Conservation (phyloP, 2,888 invertebrate genomes). For the Crematogaster levior region DNA sequence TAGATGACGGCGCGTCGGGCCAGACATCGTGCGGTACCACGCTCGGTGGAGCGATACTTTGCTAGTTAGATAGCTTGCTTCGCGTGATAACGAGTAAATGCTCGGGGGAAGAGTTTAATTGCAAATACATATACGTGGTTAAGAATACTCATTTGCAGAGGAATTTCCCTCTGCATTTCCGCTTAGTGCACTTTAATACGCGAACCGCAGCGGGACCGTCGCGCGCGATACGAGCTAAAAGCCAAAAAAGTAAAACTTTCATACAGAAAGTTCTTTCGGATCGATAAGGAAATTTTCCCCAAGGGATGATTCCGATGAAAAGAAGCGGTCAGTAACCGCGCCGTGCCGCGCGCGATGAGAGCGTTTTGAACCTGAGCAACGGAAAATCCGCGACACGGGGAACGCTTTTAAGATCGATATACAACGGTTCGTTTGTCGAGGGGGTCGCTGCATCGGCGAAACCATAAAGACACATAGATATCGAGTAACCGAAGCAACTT, state of each 20-base stretch:
- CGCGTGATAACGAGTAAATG: slow-evolving; percentile 41
- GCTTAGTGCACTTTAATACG: neutral
- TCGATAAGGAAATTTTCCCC: neutral
- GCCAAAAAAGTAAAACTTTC: neutral
- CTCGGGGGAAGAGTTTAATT: slow-evolving; percentile 44
- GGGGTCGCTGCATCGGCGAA: neutral
- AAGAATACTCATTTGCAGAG: slow-evolving; percentile 30
- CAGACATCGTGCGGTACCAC: slow-evolving; percentile 22
- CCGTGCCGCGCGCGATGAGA: neutral
- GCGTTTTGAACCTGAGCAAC: neutral
- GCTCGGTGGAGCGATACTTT: neutral
- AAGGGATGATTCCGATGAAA: neutral
- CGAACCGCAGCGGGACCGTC: slow-evolving; percentile 4
- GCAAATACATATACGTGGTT: neutral
- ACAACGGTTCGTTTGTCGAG: neutral
- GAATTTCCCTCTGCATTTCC: neutral
- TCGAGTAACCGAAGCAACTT: no score
- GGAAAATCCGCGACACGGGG: neutral
- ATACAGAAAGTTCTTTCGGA: neutral
- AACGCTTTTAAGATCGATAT: slow-evolving; percentile 7
- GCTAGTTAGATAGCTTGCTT: slow-evolving; percentile 8
- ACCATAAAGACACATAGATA: neutral
- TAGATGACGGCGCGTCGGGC: slow-evolving; percentile 26
- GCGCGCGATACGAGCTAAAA: slow-evolving; percentile 15
- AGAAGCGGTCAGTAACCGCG: no score